A percentile compares a stretch with the other conserved stretches of the same genome.
These are phyloP conservation scores for Drosophila gunungcola DNA, from an alignment of 1,140 invertebrate genomes.

Conservation along the genomic window DNA sequence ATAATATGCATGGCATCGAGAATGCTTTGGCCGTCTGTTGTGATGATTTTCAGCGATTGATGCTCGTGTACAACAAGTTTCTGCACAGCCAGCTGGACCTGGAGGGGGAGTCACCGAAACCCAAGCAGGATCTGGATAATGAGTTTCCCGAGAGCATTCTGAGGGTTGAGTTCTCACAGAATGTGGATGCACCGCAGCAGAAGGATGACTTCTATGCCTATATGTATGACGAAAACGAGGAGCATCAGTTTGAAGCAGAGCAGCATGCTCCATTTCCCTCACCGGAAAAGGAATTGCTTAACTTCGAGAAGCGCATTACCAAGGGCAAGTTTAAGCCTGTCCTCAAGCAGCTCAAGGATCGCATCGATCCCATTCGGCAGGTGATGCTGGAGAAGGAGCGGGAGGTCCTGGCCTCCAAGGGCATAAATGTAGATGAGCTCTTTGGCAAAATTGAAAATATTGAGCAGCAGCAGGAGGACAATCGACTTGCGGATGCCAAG, in stretches of 20 bases:
- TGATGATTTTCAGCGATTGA: constrained; percentile 81
- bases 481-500: constrained; percentile 48
- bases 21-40: constrained; percentile 76
- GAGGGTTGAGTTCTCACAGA: constrained; percentile 72
- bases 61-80: constrained; percentile 84
- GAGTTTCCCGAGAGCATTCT: constrained; percentile 78
- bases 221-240: constrained; percentile 80
- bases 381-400: constrained; percentile 82
- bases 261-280: constrained; percentile 63
- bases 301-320: constrained; percentile 80
- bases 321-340: constrained; percentile 80
- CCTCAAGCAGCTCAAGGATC: constrained; percentile 76
- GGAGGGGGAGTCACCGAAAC: constrained; percentile 14
- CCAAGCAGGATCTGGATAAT: constrained; percentile 11
- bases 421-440: constrained; percentile 80
- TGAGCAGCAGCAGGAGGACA: constrained; percentile 50
- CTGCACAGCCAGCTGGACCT: constrained; percentile 71
- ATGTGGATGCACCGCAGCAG: constrained; percentile 60
- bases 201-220: constrained; percentile 82
- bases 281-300: constrained; percentile 73
- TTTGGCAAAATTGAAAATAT: constrained; percentile 55
- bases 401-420: constrained; percentile 74
- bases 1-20: constrained; percentile 80
- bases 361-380: constrained; percentile 81
- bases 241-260: constrained; percentile 54